Percentiles rank a stretch among this genome's conserved stretches.
These are phyloP conservation scores for Acinonyx jubatus DNA, from an alignment of 2,113 vertebrate species.

Conservation along the genomic window DNA sequence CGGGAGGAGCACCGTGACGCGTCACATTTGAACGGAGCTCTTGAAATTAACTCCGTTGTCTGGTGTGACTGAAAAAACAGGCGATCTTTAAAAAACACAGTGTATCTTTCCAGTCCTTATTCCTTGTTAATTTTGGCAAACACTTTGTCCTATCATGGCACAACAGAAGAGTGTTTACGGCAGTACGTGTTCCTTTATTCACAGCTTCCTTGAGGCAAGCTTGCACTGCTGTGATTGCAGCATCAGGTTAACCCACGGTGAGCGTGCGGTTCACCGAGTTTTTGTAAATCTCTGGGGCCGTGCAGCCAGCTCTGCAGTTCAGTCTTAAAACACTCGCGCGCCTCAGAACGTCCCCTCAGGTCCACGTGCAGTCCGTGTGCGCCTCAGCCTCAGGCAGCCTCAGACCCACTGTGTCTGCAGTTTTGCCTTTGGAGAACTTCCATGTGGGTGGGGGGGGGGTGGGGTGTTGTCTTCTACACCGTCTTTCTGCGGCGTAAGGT, in stretches of 20 bases:
- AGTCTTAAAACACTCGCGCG: not conserved
- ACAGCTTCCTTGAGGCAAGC: not conserved
- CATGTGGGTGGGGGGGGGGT: not conserved
- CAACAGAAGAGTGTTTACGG: not conserved
- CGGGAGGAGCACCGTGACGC: not conserved
- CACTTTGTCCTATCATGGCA: not conserved
- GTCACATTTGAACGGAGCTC: not conserved
- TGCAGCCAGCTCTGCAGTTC: no score
- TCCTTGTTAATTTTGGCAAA: not conserved
- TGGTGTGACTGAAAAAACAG: not conserved
- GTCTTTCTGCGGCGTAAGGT: not conserved
- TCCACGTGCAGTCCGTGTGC: no score
- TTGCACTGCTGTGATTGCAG: not conserved
- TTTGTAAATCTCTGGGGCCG: not conserved
- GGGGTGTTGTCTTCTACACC: not conserved
- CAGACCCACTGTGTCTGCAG: no score
- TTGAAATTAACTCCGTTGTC: not conserved
- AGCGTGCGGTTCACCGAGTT: not conserved
- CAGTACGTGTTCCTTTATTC: not conserved
- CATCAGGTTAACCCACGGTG: not conserved
- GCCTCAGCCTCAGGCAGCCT: not conserved
- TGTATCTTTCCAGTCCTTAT: not conserved
- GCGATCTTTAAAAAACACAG: not conserved
- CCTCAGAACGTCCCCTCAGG: rapidly evolving
- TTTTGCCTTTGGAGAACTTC: not conserved